Conservation (phyloP, 2,797 vertebrate species). For the Picus viridis region DNA sequence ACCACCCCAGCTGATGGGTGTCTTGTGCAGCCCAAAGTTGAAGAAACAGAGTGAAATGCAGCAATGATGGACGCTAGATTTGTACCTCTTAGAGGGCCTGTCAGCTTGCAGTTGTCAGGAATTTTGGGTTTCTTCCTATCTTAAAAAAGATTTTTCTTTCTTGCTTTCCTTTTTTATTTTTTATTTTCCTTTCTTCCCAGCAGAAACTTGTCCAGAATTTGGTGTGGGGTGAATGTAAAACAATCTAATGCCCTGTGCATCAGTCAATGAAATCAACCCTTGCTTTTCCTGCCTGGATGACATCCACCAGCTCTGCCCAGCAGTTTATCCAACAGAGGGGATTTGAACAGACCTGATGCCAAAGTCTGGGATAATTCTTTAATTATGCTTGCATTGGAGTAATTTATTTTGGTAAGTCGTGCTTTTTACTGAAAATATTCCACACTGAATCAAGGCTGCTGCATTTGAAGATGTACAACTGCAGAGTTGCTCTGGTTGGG, state of each 20-base stretch:
- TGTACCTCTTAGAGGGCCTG: background rate
- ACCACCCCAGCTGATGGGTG: background rate
- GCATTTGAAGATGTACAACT: background rate
- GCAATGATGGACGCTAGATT: background rate
- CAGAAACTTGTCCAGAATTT: background rate
- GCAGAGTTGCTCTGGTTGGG: background rate
- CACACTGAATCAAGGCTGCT: background rate
- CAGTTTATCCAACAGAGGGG: background rate
- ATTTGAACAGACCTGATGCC: background rate
- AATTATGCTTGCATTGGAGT: fast-evolving
- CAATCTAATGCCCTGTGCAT: background rate
- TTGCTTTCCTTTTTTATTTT: too few relatives aligned
- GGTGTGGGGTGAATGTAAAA: background rate
- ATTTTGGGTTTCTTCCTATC: background rate
- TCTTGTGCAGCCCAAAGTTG: background rate
- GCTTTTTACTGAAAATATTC: background rate
- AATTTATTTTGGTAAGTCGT: background rate
- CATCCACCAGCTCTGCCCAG: background rate
- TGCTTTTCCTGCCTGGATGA: background rate
- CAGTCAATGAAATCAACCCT: background rate
- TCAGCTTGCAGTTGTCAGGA: background rate
- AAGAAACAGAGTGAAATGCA: background rate
- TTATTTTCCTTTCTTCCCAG: too few relatives aligned
- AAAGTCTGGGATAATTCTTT: background rate
- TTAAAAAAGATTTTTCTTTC: background rate